A percentile compares a stretch with the other conserved stretches of the same genome.
phyloP scores from a whole-genome alignment of 1,140 invertebrate species.

The Centruroides vittatus region DNA sequence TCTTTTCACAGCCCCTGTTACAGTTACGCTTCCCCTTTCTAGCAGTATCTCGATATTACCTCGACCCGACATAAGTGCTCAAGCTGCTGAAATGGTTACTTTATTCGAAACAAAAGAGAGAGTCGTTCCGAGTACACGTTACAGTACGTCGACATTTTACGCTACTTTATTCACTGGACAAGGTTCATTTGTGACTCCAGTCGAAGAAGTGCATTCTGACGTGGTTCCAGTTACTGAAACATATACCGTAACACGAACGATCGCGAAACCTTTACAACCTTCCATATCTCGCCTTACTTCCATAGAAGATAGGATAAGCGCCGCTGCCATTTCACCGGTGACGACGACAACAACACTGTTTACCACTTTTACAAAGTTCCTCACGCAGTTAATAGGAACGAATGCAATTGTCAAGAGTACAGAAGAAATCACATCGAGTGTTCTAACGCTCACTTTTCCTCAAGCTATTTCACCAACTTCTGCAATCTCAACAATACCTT shows the following conservation, averaged over 20 bases:
- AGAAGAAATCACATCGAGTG: background rate
- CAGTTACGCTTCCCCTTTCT: background rate
- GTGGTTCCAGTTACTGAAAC: constrained; percentile 17
- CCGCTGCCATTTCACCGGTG: background rate
- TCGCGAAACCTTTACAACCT: constrained; percentile 4
- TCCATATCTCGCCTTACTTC: background rate
- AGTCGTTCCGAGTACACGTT: constrained; percentile 15
- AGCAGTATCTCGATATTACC: background rate
- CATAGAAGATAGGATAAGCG: background rate
- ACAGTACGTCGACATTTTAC: constrained; percentile 20
- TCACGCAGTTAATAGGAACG: constrained; percentile 5
- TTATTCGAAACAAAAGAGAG: constrained; percentile 18
- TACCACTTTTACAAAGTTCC: constrained; percentile 14
- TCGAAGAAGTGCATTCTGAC: constrained; percentile 20
- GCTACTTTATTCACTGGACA: constrained; percentile 22
- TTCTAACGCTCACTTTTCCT: background rate
- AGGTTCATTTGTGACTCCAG: constrained; percentile 19
- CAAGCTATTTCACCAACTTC: no score
- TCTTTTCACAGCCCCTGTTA: constrained; percentile 15
- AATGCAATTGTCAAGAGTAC: background rate
- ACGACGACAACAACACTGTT: background rate
- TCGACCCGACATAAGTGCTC: background rate
- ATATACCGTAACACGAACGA: constrained; percentile 13
- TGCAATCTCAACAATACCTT: background rate
- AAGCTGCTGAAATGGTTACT: constrained; percentile 4